Percentiles rank a stretch among this genome's conserved stretches.
Conservation (phyloP, 2,797 vertebrate genomes). For the Oreortyx pictus region DNA sequence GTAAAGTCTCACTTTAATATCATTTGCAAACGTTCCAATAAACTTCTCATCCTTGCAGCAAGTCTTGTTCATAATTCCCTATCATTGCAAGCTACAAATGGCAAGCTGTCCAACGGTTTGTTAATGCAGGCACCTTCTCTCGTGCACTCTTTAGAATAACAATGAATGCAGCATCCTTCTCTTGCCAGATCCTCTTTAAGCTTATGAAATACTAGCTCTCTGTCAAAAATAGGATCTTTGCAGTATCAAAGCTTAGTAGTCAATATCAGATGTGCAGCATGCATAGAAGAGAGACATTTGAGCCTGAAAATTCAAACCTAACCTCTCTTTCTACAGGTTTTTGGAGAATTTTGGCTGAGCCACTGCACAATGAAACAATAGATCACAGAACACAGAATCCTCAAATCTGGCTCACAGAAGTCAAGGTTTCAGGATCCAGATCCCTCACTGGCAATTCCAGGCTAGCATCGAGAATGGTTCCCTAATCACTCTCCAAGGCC, state of each 20-base stretch:
- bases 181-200: conserved; percentile 36
- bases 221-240: conserved; percentile 7
- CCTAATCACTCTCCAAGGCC: rapidly evolving
- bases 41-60: not conserved
- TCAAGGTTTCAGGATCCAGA: not conserved
- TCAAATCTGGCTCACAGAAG: not conserved
- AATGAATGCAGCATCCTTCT: conserved; percentile 26
- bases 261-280: not conserved
- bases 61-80: not conserved
- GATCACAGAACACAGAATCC: not conserved
- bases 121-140: conserved; percentile 19
- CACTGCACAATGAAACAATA: rapidly evolving
- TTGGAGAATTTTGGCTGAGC: not conserved
- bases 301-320: not conserved
- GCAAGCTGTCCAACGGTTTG: not conserved
- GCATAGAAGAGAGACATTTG: not conserved
- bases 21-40: not conserved
- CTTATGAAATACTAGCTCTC: not conserved
- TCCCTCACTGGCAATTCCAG: not conserved
- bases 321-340: not conserved
- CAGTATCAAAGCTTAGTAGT: not conserved
- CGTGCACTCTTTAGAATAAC: conserved; percentile 18
- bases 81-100: conserved; percentile 16
- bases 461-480: not conserved
- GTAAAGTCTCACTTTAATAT: conserved; percentile 1